phyloP scores from a whole-genome alignment of 2,113 vertebrate species.

The Blennius ocellaris region DNA sequence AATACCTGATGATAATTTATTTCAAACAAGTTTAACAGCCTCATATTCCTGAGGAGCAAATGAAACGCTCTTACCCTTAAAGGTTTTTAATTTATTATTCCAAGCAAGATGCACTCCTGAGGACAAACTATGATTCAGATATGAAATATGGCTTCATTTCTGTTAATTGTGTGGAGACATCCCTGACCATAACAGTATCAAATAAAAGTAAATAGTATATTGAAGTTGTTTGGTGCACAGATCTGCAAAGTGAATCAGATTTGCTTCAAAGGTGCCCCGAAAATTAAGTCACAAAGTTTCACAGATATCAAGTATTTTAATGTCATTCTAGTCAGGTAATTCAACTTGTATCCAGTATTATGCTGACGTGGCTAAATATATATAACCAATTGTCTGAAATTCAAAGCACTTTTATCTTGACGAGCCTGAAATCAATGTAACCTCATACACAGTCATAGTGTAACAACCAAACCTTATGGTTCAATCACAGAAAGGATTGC shows the following conservation, averaged over 20 bases:
- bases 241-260: conserved; percentile 13
- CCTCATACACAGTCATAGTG: not conserved
- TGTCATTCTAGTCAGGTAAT: not conserved
- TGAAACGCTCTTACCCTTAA: not conserved
- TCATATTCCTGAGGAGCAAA: not conserved
- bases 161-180: conserved; percentile 54
- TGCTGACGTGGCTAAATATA: not conserved
- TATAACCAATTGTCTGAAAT: too few species aligned
- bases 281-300: not conserved
- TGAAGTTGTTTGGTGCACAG: conserved; percentile 6
- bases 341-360: not conserved
- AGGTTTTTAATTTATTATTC: conserved; percentile 15
- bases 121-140: conserved; percentile 25
- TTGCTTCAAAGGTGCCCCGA: not conserved
- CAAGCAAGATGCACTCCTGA: not conserved
- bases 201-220: conserved; percentile 32
- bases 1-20: too few species aligned
- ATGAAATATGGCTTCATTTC: conserved; percentile 22
- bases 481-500: not conserved
- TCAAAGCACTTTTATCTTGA: too few species aligned
- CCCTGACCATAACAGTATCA: conserved; percentile 27
- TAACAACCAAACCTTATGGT: not conserved
- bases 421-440: not conserved
- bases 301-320: not conserved
- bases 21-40: too few species aligned